These are phyloP conservation scores for Chrysogorgia sp. DNA, from an alignment of 92 coral and sea anemone species.

Conservation along the genomic window DNA sequence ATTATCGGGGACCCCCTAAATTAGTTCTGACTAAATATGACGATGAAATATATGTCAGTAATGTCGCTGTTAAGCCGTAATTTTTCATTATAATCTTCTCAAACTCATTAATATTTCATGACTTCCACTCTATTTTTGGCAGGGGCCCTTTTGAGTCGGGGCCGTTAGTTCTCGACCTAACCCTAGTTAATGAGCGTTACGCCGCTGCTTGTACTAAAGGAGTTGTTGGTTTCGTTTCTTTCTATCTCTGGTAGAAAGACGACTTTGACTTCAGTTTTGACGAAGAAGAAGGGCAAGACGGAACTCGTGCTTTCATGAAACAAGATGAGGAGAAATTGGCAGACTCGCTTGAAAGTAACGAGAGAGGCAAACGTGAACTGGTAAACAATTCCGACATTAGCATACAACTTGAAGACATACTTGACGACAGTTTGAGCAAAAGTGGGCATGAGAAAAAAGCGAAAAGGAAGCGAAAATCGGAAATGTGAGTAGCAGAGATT, in stretches of 20 bases:
- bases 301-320: not conserved
- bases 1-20: too few relatives aligned
- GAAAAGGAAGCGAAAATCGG: slow-evolving; percentile 15
- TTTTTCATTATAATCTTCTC: too few relatives aligned
- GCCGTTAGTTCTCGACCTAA: too few relatives aligned
- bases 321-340: not conserved
- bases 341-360: not conserved
- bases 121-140: too few relatives aligned
- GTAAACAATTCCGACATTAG: not conserved
- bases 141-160: too few relatives aligned
- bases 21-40: too few relatives aligned
- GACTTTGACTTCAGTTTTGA: slow-evolving; percentile 2
- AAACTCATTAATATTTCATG: too few relatives aligned
- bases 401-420: not conserved
- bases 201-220: too few relatives aligned
- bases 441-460: not conserved
- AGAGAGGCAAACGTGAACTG: not conserved
- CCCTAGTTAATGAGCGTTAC: too few relatives aligned
- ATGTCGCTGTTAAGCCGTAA: too few relatives aligned
- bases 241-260: not conserved
- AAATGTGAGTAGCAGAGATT: not conserved
- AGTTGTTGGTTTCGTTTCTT: not conserved
- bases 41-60: too few relatives aligned
- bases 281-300: not conserved
- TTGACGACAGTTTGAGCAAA: not conserved